These are phyloP conservation scores for Halcyon smyrnensis DNA, from an alignment of 2,797 vertebrate species.

Conservation along the genomic window DNA sequence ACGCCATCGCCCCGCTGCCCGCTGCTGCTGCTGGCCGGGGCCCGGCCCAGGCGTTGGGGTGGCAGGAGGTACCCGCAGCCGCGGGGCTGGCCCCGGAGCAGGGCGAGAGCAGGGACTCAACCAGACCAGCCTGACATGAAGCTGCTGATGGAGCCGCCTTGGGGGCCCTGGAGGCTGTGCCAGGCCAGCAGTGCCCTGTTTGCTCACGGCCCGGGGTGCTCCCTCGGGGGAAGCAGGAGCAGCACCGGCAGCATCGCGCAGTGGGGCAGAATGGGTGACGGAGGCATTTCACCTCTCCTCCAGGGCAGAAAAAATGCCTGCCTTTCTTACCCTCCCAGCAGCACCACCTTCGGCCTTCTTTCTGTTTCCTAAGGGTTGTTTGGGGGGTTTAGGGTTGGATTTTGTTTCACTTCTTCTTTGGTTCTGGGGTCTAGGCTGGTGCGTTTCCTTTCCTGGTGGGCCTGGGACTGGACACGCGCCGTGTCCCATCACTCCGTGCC, in stretches of 20 bases:
- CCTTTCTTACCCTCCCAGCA: not conserved
- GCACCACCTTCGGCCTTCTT: not conserved
- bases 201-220: not conserved
- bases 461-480: fast-evolving
- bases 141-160: not conserved
- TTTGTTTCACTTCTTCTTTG: not conserved
- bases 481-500: fast-evolving
- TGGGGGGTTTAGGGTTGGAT: not conserved
- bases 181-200: not conserved
- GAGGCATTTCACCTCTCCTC: not conserved
- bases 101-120: not conserved
- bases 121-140: not conserved
- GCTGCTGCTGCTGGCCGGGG: not conserved
- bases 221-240: not conserved
- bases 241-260: not conserved
- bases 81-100: not conserved
- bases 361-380: not conserved
- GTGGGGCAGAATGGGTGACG: fast-evolving
- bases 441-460: not conserved
- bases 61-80: not conserved
- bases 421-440: not conserved
- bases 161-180: not conserved
- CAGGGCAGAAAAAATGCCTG: not conserved
- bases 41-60: not conserved
- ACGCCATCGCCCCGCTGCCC: not conserved